Base-by-base conservation (phyloP, 2,797 vertebrate species). In the Alectoris magna region DNA sequence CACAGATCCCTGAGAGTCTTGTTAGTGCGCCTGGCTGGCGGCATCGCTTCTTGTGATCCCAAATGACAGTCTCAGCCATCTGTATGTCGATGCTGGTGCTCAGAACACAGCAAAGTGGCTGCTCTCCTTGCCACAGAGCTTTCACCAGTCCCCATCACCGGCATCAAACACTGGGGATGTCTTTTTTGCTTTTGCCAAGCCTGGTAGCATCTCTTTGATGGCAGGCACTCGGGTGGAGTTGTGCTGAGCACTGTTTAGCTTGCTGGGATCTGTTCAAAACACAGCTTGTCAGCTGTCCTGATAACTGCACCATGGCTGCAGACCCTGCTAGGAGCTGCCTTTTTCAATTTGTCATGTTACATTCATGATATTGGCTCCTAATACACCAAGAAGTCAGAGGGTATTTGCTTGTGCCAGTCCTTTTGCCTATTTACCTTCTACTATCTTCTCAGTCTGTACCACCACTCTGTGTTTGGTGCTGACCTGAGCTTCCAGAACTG, bases 1-100 rank as follows among this genome's bases (percentile, higher is more conserved):
- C 88, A 91, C 16, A 48, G 76, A 86, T 92, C 71, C 95, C 94
- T 79, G 59, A 84, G 95, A 92, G 90, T 84, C 94, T 84, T 91
- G 94, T 94, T 96, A 94, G 67, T 39, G 46, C 24, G 39, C 90
- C 80, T 90, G 90, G 63, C 76, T 96, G 83, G 77, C 5, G 1
- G 56, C 56, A 67, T 86, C 43, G 71, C 73, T 91, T 13, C 69
- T 64, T 93, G 66, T 88, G 67, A 88, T 88, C 90, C 77, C 67
- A 48, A 90, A 70, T 29, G 83, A 67, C 69, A 72, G n/a, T 55
- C 64, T 88, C 84, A 78, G 66, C 91, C 91, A 90, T 94, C 90
- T 95, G 88, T 51, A 80, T n/a, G 53, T 91, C 2, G 4, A 74
- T 80, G 34, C 41, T 88, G 29, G 55, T 69, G 13, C 51, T 90